A percentile compares a stretch with the other conserved stretches of the same genome.
phyloP scores from a whole-genome alignment of 1,140 invertebrate genomes.

The Prorops nasuta region DNA sequence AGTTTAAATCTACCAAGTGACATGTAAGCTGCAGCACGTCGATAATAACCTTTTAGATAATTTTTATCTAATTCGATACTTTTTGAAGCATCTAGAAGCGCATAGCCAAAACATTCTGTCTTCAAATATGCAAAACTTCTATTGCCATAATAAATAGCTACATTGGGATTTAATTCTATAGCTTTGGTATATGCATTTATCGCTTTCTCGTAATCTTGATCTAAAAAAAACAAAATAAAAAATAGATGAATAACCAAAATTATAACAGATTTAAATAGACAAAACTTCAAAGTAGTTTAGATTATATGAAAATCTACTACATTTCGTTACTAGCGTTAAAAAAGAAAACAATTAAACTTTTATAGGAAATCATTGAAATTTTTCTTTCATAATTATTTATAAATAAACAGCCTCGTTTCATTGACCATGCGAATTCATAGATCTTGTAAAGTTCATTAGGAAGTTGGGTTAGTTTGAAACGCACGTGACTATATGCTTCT shows the following conservation, averaged over 20 bases:
- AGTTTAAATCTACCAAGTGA: constrained; percentile 96
- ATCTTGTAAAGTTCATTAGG: no score
- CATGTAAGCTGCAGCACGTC: constrained; percentile 95
- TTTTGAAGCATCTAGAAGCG: constrained; percentile 86
- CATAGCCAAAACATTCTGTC: constrained; percentile 91
- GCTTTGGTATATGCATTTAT: constrained; percentile 90
- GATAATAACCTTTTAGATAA: constrained; percentile 94
- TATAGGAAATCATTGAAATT: no score
- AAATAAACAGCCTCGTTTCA: no score
- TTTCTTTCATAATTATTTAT: no score
- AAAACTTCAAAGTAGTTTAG: no score
- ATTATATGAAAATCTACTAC: no score
- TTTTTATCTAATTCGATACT: constrained; percentile 86
- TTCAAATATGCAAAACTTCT: constrained; percentile 92
- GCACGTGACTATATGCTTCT: constrained; percentile 33
- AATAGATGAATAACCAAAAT: constrained; percentile 26
- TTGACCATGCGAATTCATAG: no score
- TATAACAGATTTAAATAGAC: no score
- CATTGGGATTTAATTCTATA: constrained; percentile 80
- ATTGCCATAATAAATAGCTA: constrained; percentile 89
- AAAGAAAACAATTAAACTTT: neutral
- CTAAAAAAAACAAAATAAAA: constrained; percentile 55
- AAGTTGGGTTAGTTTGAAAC: constrained; percentile 38
- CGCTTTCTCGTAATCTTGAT: constrained; percentile 84
- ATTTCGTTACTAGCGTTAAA: constrained; percentile 14